Conservation (phyloP, 2,113 vertebrate species). For the Microcebus tavaratra region DNA sequence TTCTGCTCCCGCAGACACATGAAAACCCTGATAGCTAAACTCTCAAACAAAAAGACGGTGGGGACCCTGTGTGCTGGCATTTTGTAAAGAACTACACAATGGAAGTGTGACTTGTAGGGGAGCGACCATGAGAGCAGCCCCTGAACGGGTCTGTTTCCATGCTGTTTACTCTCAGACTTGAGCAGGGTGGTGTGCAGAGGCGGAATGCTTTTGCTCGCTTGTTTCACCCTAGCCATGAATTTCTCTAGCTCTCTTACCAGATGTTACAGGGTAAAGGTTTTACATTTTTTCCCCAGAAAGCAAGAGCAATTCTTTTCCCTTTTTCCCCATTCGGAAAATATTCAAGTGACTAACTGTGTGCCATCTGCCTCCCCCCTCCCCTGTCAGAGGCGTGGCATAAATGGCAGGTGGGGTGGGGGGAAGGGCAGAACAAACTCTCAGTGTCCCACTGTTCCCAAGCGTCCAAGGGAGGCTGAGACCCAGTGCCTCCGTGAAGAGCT, state of each 20-base stretch:
- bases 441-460: not conserved
- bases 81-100: not conserved
- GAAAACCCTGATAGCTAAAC: not conserved
- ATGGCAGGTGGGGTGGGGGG: not conserved
- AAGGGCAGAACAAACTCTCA: not conserved
- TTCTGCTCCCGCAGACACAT: not conserved
- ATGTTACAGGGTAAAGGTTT: not conserved
- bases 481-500: fast-evolving
- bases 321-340: not conserved
- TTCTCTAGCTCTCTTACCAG: not conserved
- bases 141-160: not conserved
- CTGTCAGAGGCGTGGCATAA: not conserved
- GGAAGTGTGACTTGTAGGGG: not conserved
- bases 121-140: fast-evolving
- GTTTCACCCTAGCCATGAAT: not conserved
- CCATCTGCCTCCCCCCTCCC: not conserved
- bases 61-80: not conserved
- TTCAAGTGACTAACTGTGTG: not conserved
- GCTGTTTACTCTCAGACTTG: no score
- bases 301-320: not conserved
- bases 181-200: fast-evolving
- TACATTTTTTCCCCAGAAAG: not conserved
- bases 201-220: not conserved
- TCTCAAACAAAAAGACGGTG: not conserved
- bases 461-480: fast-evolving